A percentile compares a stretch with the other conserved stretches of the same genome.
Conservation (phyloP, 1,140 invertebrate species). For the Daktulosphaira vitifoliae region DNA sequence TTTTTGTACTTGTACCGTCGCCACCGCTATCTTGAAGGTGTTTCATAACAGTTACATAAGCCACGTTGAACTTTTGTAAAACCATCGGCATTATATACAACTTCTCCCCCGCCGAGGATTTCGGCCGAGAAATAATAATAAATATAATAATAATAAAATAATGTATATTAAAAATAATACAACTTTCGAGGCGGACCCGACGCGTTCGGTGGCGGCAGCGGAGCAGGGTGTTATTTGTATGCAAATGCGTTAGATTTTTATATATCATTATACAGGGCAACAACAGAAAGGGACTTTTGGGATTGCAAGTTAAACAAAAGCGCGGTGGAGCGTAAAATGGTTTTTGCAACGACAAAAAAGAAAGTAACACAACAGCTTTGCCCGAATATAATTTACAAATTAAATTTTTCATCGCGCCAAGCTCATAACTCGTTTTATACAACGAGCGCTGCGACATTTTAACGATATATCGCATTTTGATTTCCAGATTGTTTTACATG, state of each 20-base stretch:
- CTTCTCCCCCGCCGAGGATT: background rate
- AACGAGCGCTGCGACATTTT: too few relatives aligned
- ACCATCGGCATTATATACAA: background rate
- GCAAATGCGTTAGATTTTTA: conserved; percentile 32
- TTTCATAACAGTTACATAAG: conserved; percentile 33
- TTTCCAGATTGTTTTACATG: too few relatives aligned
- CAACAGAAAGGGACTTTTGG: conserved; percentile 31
- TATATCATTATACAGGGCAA: conserved; percentile 20
- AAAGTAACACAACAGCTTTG: too few relatives aligned
- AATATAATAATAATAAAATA: too few relatives aligned
- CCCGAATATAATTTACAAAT: too few relatives aligned
- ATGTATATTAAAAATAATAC: conserved; percentile 32
- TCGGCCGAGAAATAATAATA: conserved; percentile 30
- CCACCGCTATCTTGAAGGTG: conserved; percentile 29
- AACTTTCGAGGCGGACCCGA: conserved; percentile 13
- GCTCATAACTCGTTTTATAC: too few relatives aligned
- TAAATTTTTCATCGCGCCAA: too few relatives aligned
- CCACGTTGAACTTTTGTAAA: conserved; percentile 30
- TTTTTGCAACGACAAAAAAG: background rate
- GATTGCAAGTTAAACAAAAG: conserved; percentile 33
- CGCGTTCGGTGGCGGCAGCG: background rate
- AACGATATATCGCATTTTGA: too few relatives aligned
- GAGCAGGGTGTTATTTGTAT: conserved; percentile 29
- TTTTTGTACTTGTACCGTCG: conserved; percentile 5
- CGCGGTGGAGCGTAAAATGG: conserved; percentile 26